These are phyloP conservation scores for Drosophila equinoxialis DNA, from an alignment of 1,140 invertebrate genomes.

Conservation along the genomic window DNA sequence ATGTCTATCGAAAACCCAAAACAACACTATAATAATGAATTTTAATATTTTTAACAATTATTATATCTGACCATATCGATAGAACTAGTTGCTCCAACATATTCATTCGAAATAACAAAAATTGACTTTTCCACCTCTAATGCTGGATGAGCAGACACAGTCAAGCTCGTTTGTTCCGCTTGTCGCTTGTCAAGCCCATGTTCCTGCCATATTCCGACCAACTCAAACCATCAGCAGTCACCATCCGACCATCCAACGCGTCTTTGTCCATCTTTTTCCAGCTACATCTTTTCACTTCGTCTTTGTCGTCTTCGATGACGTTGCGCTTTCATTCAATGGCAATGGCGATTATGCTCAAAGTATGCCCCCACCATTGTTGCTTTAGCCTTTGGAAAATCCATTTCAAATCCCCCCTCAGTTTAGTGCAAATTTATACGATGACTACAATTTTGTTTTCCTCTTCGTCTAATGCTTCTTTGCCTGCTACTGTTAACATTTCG, in stretches of 20 bases:
- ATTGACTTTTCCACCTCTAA: constrained; percentile 30
- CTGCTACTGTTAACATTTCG: constrained; percentile 23
- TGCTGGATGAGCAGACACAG: constrained; percentile 50
- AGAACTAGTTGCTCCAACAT: neutral
- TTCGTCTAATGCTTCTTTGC: neutral
- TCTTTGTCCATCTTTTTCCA: constrained; percentile 31
- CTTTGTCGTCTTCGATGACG: constrained; percentile 63
- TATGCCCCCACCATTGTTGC: constrained; percentile 60
- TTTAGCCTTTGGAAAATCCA: constrained; percentile 72
- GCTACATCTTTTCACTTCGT: constrained; percentile 19
- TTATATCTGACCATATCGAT: no score
- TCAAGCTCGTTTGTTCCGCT: constrained; percentile 72
- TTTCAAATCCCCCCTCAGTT: constrained; percentile 74
- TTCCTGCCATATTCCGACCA: constrained; percentile 38
- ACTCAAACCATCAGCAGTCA: constrained; percentile 10
- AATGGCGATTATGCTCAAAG: constrained; percentile 60
- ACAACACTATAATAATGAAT: no score
- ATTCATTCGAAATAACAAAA: neutral
- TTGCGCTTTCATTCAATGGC: constrained; percentile 72
- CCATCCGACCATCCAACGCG: constrained; percentile 11
- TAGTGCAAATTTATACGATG: constrained; percentile 77
- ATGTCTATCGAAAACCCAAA: no score
- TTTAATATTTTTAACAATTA: no score
- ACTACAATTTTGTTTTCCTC: constrained; percentile 37
- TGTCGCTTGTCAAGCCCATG: constrained; percentile 59